Evolutionary conservation across 2,888 invertebrate species (phyloP), one percentile per base, ranked within the genome.

Genomic region (Limnephilus rhombicus): DNA sequence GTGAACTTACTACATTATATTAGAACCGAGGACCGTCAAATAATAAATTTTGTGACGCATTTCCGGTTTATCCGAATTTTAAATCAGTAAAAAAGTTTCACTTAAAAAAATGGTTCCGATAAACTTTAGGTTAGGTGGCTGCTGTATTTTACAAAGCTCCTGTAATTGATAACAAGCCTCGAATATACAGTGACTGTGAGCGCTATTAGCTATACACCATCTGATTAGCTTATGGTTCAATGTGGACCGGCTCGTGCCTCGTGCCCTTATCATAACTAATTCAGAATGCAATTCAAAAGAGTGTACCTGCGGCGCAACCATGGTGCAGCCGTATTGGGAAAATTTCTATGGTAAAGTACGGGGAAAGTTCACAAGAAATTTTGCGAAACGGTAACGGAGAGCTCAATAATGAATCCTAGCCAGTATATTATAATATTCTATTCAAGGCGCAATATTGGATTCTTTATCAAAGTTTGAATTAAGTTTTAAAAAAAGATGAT

Each of bases 261-360:
- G 90, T 89, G 92, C 92, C 91, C 92, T 93, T 93, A 93, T 93
- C 93, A 93, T 92, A 92, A 92, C 92, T 93, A 92, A 93, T 93
- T 93, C 93, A 93, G 85, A 92, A 92, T 93, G 91, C 92, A 93
- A 93, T 93, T 90, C 92, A 83, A 91, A 93, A 91, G 92, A 90
- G 90, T 90, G 91, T 91, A 91, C 92, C 80, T 45, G 68, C 80
- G 80, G 45, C 88, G 80, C 41, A 91, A 37, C 53, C 45, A 29
- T 80, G 85, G 80, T 18, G 83, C 89, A 80, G 13, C 49, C 31
- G 24, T 68, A 68, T 89, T 37, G 83, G 29, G 89, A 88, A 82
- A 89, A 88, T 88, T 53, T 90, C 90, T 83, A 83, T 90, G 45
- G 90, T 24, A 53, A 83, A 45, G 83, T 34, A 90, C 34, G 24